phyloP scores from a whole-genome alignment of 2,113 vertebrate genomes.

The Hemiscyllium ocellatum region DNA sequence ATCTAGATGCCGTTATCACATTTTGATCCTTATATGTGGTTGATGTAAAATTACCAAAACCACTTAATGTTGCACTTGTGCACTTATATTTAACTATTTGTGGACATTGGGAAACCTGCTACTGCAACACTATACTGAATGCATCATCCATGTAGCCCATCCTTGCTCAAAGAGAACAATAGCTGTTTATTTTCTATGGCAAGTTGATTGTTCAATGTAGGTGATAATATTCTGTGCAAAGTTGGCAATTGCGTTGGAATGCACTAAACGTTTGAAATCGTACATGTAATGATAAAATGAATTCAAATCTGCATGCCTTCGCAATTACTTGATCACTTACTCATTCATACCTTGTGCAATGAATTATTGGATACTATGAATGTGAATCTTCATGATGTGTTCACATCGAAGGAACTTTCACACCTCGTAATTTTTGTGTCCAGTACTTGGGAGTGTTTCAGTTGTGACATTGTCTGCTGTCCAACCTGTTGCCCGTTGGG shows the following conservation, averaged over 20 bases:
- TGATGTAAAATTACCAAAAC: background rate
- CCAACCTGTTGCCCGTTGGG: too few relatives aligned
- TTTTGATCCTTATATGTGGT: background rate
- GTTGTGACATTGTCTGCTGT: background rate
- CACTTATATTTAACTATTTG: background rate
- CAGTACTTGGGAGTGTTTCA: background rate
- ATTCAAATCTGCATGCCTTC: background rate
- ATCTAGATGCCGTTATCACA: background rate
- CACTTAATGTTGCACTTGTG: background rate
- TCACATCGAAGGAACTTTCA: background rate
- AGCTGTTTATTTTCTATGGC: background rate
- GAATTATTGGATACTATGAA: background rate
- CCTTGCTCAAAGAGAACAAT: background rate
- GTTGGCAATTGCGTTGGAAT: background rate
- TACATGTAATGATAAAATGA: background rate
- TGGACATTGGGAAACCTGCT: background rate
- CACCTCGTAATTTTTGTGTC: background rate
- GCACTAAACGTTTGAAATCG: background rate
- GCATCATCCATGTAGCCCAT: background rate
- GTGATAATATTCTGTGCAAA: background rate
- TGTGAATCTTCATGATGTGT: background rate
- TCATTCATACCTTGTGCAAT: background rate
- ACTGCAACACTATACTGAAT: background rate
- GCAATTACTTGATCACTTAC: background rate
- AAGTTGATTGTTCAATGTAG: background rate